Evolutionary conservation across 2,113 vertebrate species (phyloP), one percentile per base, ranked within the genome.

Genomic region (Sprattus sprattus): DNA sequence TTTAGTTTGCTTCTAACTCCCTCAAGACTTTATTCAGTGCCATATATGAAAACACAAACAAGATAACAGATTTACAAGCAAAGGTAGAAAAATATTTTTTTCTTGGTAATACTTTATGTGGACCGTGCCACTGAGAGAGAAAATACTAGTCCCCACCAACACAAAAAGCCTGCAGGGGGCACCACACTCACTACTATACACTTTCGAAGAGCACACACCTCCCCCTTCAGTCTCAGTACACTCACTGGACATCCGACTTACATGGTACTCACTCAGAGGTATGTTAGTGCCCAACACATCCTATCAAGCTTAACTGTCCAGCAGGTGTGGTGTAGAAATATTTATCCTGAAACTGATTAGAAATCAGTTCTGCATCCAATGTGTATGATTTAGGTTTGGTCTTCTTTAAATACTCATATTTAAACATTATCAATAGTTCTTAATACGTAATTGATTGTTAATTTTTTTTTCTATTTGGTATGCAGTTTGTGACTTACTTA

Each of bases 31-130:
- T 50, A 81, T 85, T 88, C 84, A 88, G 78, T 87, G 83, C 82
- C 60, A 45, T 83, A 83, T 52, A 81, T 84, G 86, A 83, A 32
- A 86, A 89, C 89, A 90, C 85, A 91, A 90, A 25, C 88, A 90
- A 90, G 90, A 82, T 46, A 90, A 83, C 92, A 89, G 90, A 90
- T 84, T 87, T 83, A 88, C 82, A 86, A 88, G 85, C 87, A 92
- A 89, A 91, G 15, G 92, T 95, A 95, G 90, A 95, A 96, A 96
- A 96, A 96, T 95, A 96, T 89, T 93, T 92, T 87, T 90, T 95
- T 92, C 94, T 87, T 89, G 87, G 92, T 18, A 16, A 92, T 83
- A 90, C 80, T 50, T 84, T 22, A 57, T 54, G 91, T 91, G 91
- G 92, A 83, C 84, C 52, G 2, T 39, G 89, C 91, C 91, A 91